Conservation (phyloP, 2,888 invertebrate species). For the Caenorhabditis drosophilae region DNA sequence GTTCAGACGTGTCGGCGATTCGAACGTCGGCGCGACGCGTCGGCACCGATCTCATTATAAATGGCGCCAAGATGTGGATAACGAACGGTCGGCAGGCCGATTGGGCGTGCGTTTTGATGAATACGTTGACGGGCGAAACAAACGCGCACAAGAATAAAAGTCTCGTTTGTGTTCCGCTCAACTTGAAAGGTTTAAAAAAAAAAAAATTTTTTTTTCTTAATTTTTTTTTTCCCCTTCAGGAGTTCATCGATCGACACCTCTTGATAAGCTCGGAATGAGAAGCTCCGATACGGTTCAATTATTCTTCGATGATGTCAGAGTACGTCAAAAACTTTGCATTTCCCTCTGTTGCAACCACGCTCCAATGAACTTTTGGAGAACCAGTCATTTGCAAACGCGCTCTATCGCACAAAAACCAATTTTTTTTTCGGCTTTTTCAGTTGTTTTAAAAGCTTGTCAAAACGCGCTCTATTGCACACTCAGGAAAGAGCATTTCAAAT, state of each 20-base stretch:
- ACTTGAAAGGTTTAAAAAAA: slow-evolving; percentile 39
- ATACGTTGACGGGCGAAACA: slow-evolving; percentile 72
- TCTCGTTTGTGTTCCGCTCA: slow-evolving; percentile 73
- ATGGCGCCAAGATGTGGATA: slow-evolving; percentile 75
- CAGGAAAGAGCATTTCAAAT: no score
- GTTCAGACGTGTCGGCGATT: slow-evolving; percentile 74
- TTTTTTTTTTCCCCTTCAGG: no score
- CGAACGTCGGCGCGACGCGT: slow-evolving; percentile 72
- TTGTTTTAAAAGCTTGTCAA: no score
- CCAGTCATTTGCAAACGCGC: no score
- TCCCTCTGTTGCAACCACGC: no score
- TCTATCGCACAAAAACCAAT: no score
- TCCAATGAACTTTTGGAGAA: no score
- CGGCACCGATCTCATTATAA: slow-evolving; percentile 73
- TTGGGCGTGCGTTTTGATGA: slow-evolving; percentile 74
- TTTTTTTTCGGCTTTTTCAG: no score
- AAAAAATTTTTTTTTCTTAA: no score
- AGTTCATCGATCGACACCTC: slow-evolving; percentile 69
- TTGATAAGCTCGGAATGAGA: slow-evolving; percentile 73
- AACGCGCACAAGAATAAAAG: slow-evolving; percentile 73
- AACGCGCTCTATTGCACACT: no score
- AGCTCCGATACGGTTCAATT: slow-evolving; percentile 74
- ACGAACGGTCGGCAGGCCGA: slow-evolving; percentile 74
- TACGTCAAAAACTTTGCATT: slow-evolving; percentile 4
- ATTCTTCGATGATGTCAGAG: slow-evolving; percentile 73